Conservation (phyloP, 2,113 vertebrate genomes). For the Panthera leo region DNA sequence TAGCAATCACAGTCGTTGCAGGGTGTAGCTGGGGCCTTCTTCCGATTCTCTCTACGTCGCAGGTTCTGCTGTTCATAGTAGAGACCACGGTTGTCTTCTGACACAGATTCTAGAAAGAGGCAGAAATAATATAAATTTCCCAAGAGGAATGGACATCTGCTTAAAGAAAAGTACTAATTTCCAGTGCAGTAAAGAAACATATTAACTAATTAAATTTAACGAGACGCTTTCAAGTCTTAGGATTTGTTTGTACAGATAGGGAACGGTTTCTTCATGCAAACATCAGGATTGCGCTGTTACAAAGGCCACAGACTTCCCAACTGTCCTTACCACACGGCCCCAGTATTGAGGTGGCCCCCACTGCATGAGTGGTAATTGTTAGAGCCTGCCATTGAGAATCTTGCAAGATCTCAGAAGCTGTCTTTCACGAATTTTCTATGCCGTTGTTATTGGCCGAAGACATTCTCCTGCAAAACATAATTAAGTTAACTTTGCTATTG, state of each 20-base stretch:
- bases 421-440: not conserved
- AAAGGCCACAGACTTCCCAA: not conserved
- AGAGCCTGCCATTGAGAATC: not conserved
- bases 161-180: not conserved
- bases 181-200: not conserved
- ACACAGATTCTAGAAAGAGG: not conserved
- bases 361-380: not conserved
- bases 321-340: not conserved
- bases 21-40: not conserved
- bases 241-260: not conserved
- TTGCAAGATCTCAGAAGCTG: not conserved
- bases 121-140: not conserved
- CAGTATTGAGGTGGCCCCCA: not conserved
- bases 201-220: not conserved
- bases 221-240: not conserved
- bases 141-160: not conserved
- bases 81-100: not conserved
- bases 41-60: not conserved
- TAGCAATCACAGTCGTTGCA: not conserved
- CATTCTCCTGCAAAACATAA: not conserved
- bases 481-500: not conserved
- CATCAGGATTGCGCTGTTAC: accelerated
- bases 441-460: not conserved
- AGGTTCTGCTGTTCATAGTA: not conserved
- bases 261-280: not conserved